phyloP scores from a whole-genome alignment of 2,888 invertebrate species.

The Drosophila mayaguana region DNA sequence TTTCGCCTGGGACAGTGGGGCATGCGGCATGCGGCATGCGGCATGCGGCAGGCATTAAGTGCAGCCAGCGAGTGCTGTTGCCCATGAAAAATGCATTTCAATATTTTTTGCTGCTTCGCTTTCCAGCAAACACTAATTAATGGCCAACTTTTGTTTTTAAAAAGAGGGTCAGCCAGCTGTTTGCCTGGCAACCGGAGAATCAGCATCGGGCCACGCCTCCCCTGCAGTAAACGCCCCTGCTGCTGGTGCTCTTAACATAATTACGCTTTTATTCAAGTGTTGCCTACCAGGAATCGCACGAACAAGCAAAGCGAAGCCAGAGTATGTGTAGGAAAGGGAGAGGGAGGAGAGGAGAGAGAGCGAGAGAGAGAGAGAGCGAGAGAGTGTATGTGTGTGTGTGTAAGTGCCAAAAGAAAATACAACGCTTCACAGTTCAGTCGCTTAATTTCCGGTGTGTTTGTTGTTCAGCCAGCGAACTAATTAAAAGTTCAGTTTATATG shows the following conservation, averaged over 20 bases:
- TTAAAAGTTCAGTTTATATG: conserved; percentile 69
- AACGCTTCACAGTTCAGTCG: conserved; percentile 59
- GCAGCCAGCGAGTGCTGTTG: conserved; percentile 28
- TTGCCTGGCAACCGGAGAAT: conserved; percentile 36
- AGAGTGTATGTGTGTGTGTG: conserved; percentile 1
- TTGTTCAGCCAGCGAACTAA: conserved; percentile 73
- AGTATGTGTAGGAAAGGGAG: background rate
- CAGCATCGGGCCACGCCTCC: conserved; percentile 8
- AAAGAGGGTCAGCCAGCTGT: conserved; percentile 21
- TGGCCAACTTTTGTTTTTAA: conserved; percentile 40
- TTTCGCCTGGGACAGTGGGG: conserved; percentile 1
- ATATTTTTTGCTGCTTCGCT: conserved; percentile 49
- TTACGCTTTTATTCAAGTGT: conserved; percentile 60
- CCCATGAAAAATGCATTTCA: conserved; percentile 76
- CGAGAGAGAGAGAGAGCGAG: background rate
- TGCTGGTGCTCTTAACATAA: conserved; percentile 40
- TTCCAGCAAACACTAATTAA: conserved; percentile 67
- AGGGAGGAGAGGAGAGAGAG: background rate
- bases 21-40: background rate
- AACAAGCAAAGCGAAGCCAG: conserved; percentile 6
- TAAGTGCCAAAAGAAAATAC: conserved; percentile 43
- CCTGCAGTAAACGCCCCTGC: background rate
- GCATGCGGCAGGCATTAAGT: conserved; percentile 28
- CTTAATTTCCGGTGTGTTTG: conserved; percentile 80
- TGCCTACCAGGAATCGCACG: conserved; percentile 29